phyloP scores from a whole-genome alignment of 35 echinoderm and acorn worm genomes.

The Anneissia japonica region DNA sequence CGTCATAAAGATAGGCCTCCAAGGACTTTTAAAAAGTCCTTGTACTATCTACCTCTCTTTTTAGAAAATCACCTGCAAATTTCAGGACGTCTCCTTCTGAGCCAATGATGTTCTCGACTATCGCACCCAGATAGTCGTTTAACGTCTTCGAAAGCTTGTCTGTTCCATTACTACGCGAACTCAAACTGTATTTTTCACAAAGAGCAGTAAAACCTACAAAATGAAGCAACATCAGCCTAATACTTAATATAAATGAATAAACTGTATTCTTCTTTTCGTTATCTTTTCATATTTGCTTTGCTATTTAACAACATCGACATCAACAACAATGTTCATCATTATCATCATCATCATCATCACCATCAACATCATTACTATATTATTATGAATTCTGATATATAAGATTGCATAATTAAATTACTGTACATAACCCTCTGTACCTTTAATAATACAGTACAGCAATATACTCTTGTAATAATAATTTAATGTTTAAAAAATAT shows the following conservation, averaged over 20 bases:
- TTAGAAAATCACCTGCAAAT: slow-evolving; percentile 76
- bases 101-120: slow-evolving; percentile 87
- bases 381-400: too few relatives aligned
- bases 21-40: not conserved
- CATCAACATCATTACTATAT: too few relatives aligned
- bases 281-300: too few relatives aligned
- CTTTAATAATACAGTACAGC: too few relatives aligned
- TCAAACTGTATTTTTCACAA: slow-evolving; percentile 86
- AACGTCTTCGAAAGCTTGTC: slow-evolving; percentile 67
- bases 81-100: slow-evolving; percentile 93
- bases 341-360: too few relatives aligned
- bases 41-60: not conserved
- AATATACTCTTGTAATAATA: too few relatives aligned
- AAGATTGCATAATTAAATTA: too few relatives aligned
- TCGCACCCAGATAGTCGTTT: slow-evolving; percentile 81
- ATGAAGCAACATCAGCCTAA: slow-evolving; percentile 4
- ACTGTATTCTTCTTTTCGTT: too few relatives aligned
- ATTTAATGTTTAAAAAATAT: too few relatives aligned
- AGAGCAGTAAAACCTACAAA: slow-evolving; percentile 87
- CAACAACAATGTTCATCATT: too few relatives aligned
- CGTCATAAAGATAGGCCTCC: not conserved
- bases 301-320: too few relatives aligned
- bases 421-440: too few relatives aligned
- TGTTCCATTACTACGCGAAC: slow-evolving; percentile 68
- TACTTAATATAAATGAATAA: not conserved